Conservation (phyloP, 1,140 invertebrate genomes). For the Rhagoletis zephyria region DNA sequence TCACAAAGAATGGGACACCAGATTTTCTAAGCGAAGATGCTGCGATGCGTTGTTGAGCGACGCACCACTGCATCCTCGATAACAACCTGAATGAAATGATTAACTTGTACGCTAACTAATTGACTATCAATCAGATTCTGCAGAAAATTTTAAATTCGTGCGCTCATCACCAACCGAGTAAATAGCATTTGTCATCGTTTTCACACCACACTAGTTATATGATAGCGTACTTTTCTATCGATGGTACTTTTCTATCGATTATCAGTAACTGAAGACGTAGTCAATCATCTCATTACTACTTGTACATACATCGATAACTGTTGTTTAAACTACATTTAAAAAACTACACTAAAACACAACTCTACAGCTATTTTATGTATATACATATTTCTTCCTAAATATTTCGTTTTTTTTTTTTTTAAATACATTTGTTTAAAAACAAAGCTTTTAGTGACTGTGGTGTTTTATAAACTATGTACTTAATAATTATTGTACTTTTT, state of each 20-base stretch:
- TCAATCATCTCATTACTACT: conserved; percentile 1
- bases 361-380: conserved; percentile 56
- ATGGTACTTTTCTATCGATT: too few species aligned
- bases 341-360: background rate
- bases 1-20: background rate
- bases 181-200: too few species aligned
- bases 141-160: too few species aligned
- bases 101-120: too few species aligned
- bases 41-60: background rate
- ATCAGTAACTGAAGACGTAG: too few species aligned
- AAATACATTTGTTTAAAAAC: conserved; percentile 26
- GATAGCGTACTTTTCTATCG: too few species aligned
- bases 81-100: too few species aligned
- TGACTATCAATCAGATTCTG: too few species aligned
- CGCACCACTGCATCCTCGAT: background rate
- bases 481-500: conserved; percentile 56
- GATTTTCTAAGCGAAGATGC: background rate
- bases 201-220: too few species aligned
- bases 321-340: conserved; percentile 54
- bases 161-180: too few species aligned
- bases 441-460: conserved; percentile 69
- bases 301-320: conserved; percentile 58
- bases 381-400: conserved; percentile 13
- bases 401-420: conserved; percentile 1
- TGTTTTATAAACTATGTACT: conserved; percentile 72